Evolutionary conservation across 35 echinoderm and acorn worm genomes (phyloP), one percentile per base, ranked within the genome.

Genomic region (Lytechinus pictus): DNA sequence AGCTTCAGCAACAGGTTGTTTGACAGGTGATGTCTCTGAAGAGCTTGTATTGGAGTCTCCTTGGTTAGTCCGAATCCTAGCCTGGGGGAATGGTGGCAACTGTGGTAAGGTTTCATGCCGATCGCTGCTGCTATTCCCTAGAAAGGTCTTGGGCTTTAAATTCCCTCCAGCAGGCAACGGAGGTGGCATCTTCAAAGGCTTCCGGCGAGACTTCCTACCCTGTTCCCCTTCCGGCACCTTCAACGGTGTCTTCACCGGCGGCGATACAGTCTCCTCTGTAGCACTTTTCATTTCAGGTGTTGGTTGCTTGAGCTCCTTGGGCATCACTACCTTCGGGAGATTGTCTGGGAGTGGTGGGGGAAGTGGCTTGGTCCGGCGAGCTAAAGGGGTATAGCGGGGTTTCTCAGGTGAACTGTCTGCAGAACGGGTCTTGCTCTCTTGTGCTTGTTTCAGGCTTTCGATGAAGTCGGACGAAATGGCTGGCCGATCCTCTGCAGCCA

Each of bases 141-240:
- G 12, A 24, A 79, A 7, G n/a, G 88, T 1, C 27, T 16, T 44
- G 9, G 88, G 88, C 88, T 90, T 90, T 5, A 12, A 54, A 21
- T 90, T 90, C 3, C 88, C 88, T 14, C 88, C 88, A 8, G 88
- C 88, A 54, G 88, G 88, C 5, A 90, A 13, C 5, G 88, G 88
- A 12, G 88, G 88, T 9, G 88, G 88, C 88, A 90, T 52, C 88
- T 90, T 90, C 88, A 90, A 19, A 44, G 88, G 88, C 52, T 90
- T 90, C 88, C 88, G 16, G 10, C 11, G 16, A 54, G 88, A 44
- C 52, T 90, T 90, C 27, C 28, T 90, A 28, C 28, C 7, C 27
- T 28, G 4, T 21, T 90, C 52, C 88, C 11, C 28, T 27, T 90
- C 27, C 4, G 88, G 52, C 28, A 44, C 14, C 88, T 90, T 90